phyloP scores from a whole-genome alignment of 2,888 invertebrate species.

The Sinotaia quadrata region DNA sequence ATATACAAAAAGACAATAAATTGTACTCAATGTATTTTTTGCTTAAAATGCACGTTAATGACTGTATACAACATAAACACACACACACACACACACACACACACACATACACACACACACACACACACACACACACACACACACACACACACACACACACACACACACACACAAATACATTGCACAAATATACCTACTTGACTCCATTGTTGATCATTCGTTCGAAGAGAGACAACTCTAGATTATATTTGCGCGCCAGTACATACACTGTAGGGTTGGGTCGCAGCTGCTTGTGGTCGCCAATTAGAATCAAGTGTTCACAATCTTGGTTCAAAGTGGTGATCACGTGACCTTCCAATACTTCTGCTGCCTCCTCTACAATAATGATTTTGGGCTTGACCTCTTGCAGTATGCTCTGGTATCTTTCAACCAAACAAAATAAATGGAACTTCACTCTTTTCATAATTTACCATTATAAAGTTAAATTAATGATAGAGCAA shows the following conservation, averaged over 20 bases:
- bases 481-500: too few species aligned
- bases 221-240: conserved; percentile 88
- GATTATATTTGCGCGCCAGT: conserved; percentile 78
- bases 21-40: too few species aligned
- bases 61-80: not conserved
- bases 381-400: conserved; percentile 72
- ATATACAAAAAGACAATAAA: too few species aligned
- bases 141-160: too few species aligned
- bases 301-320: conserved; percentile 88
- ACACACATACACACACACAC: not conserved
- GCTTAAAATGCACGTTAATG: not conserved
- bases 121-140: not conserved
- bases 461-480: too few species aligned
- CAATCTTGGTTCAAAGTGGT: conserved; percentile 82
- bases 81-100: not conserved
- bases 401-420: conserved; percentile 33
- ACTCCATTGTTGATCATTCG: conserved; percentile 80
- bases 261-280: conserved; percentile 82
- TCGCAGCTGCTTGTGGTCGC: conserved; percentile 85
- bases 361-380: conserved; percentile 92
- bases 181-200: conserved; percentile 68
- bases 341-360: conserved; percentile 87
- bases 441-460: too few species aligned
- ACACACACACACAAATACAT: too few species aligned
- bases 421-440: too few species aligned